Base-by-base conservation (phyloP, 2,797 vertebrate species). In the Labroides dimidiatus region DNA sequence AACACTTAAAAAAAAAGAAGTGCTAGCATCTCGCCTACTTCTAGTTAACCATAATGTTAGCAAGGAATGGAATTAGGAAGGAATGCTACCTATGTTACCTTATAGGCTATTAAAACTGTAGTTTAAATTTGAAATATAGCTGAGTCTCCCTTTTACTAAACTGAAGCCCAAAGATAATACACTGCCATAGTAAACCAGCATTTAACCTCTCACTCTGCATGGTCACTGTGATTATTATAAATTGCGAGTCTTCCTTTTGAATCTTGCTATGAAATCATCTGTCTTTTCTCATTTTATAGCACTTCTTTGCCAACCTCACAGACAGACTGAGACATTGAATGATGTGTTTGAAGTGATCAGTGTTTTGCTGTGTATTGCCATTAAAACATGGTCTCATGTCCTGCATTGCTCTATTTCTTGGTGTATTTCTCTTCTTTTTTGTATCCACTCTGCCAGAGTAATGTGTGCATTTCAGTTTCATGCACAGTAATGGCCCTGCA, bases 341-440 rank as follows among this genome's bases (percentile, higher is more conserved):
- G 54, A 80, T 49, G 43, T 55, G 81, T 87, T 82, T 86, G 85
- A 87, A 82, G 80, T 85, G 86, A 65, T 81, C 62, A 72, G 65
- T 41, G 55, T 51, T 67, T 87, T 78, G 70, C 82, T 64, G 85
- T 82, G 79, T 78, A 50, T 79, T 77, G 59, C 63, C 73, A 89
- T 88, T 90, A 91, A 49, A 89, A 87, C 20, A 15, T 49, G 58
- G 64, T 70, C 49, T 49, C 43, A 52, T 41, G 52, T 45, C 69
- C 53, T 77, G 64, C 42, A 43, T 12, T 2, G 1, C 42, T 6
- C 3, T 49, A 47, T 30, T 51, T 72, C 55, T 69, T 50, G 39
- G 24, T 54, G 42, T 20, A 7, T 75, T 50, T 58, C 15, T 33
- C 36, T 51, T 47, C 10, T 10, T 47, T 58, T 62, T 69, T 6